Evolutionary conservation across 2,797 vertebrate species (phyloP).

Genomic region (Dendrocincla tyrannina): DNA sequence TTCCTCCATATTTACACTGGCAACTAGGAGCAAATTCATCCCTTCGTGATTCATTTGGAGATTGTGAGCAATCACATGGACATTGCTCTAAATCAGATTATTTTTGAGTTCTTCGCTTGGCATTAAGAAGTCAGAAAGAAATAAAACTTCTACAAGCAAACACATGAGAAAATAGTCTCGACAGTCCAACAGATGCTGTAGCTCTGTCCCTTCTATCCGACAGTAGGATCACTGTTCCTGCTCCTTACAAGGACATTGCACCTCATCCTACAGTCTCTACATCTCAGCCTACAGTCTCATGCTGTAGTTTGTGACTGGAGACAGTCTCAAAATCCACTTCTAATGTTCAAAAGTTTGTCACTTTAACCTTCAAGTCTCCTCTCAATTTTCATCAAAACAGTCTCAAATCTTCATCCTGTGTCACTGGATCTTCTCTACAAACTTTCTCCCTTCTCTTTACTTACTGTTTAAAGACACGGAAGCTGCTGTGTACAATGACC

Average conservation of each 20-base stretch:
- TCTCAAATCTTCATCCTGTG: constrained; percentile 65
- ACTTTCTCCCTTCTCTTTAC: constrained; percentile 68
- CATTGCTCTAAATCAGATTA: constrained; percentile 24
- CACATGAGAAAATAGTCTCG: constrained; percentile 36
- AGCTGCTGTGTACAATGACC: constrained; percentile 66
- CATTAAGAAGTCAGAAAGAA: constrained; percentile 43
- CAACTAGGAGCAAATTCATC: constrained; percentile 24
- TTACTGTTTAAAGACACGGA: constrained; percentile 65
- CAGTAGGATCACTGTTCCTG: constrained; percentile 41
- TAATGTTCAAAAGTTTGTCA: constrained; percentile 52
- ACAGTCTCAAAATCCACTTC: constrained; percentile 58
- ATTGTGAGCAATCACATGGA: constrained; percentile 21
- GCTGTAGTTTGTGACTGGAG: constrained; percentile 48
- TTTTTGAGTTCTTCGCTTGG: constrained; percentile 8
- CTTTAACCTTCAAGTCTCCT: constrained; percentile 58
- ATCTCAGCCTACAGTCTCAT: constrained; percentile 39
- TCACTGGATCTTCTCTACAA: constrained; percentile 67
- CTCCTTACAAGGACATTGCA: constrained; percentile 23
- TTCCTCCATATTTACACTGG: not conserved
- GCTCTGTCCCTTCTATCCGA: constrained; percentile 36
- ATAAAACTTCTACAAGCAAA: constrained; percentile 58
- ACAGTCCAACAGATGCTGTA: constrained; percentile 47
- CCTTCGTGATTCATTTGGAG: not conserved
- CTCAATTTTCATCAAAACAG: constrained; percentile 49
- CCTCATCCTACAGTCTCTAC: constrained; percentile 47